A percentile compares a stretch with the other conserved stretches of the same genome.
Conservation (phyloP, 2,797 vertebrate species). For the Psittacula echo region DNA sequence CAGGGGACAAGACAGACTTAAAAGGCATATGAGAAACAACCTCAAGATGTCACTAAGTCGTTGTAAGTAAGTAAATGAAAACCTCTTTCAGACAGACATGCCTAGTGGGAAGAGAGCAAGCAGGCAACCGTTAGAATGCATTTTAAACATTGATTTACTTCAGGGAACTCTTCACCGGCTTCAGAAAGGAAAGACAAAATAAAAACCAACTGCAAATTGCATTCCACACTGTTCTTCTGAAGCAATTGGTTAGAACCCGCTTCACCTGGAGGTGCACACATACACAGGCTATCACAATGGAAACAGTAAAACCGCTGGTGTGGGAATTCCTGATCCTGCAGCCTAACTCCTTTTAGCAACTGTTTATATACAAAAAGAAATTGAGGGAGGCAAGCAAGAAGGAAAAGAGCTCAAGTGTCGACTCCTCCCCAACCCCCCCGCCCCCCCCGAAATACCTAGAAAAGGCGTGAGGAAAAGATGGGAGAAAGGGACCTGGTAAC, state of each 20-base stretch:
- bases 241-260: neutral
- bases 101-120: neutral
- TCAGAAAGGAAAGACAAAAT: neutral
- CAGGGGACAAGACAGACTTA: neutral
- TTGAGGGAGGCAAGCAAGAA: neutral
- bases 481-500: neutral
- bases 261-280: neutral
- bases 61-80: neutral
- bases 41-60: slow-evolving; percentile 18
- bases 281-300: neutral
- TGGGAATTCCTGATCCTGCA: neutral
- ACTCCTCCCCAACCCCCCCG: neutral
- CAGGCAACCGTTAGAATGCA: neutral
- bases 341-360: neutral
- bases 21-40: neutral
- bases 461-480: neutral
- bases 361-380: neutral
- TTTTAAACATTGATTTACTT: neutral
- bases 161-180: neutral
- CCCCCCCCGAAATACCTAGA: neutral
- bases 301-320: neutral
- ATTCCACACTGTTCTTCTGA: neutral
- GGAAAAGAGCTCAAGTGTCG: neutral
- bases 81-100: neutral
- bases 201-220: neutral